Percentiles rank a stretch among this genome's conserved stretches.
These are phyloP conservation scores for Calidris pygmaea DNA, from an alignment of 2,113 vertebrate species.

Conservation along the genomic window DNA sequence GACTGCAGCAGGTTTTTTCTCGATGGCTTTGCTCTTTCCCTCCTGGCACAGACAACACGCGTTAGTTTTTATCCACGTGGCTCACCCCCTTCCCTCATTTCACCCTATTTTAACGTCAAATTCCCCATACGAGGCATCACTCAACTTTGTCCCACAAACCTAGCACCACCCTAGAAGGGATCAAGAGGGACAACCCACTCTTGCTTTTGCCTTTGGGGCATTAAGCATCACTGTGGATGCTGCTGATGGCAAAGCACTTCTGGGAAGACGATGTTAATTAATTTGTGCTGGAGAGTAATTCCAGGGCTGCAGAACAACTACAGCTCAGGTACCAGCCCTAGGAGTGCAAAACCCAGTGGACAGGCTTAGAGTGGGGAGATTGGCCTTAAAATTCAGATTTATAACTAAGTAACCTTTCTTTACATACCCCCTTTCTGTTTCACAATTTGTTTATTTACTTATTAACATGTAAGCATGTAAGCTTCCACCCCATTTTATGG, in stretches of 20 bases:
- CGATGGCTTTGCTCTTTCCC: background rate
- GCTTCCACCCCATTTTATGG: background rate
- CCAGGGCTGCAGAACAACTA: background rate
- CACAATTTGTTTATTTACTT: background rate
- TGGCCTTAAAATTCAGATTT: background rate
- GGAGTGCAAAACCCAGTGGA: background rate
- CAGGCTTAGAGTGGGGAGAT: background rate
- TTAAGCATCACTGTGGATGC: background rate
- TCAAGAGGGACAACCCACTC: background rate
- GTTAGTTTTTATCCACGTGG: background rate
- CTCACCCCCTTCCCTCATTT: background rate
- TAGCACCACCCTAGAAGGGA: background rate
- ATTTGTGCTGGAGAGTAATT: background rate
- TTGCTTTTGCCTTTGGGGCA: background rate
- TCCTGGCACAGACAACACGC: accelerated
- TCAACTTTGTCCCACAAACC: background rate
- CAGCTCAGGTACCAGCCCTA: background rate
- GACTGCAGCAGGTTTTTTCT: background rate
- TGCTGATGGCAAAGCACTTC: background rate
- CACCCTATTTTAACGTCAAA: background rate
- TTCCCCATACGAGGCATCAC: accelerated
- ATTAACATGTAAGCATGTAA: background rate
- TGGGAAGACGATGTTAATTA: background rate
- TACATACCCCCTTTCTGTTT: background rate
- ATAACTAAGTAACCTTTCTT: background rate